Evolutionary conservation across 2,797 vertebrate genomes (phyloP), one percentile per base, ranked within the genome.

Genomic region (Parauchenoglanis punctatus): DNA sequence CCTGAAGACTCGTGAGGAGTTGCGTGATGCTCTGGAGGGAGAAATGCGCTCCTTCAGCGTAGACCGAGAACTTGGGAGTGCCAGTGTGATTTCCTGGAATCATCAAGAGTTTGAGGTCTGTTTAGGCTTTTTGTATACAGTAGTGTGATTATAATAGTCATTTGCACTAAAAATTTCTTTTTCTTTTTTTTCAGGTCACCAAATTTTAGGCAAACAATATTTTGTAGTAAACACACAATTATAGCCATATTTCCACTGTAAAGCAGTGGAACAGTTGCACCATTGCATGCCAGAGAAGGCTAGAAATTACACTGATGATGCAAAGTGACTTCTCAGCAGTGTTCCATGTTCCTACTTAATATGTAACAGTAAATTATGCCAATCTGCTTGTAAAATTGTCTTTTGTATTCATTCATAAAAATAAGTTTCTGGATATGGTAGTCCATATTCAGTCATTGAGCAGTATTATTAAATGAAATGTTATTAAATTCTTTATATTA

Each of bases 61-160:
- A 83, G 98, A 99, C 93, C 96, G 98, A 0, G 99, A 99, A 90
- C 97, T 99, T n/a, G 98, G 98, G 88, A 99, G 94, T 76, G 94
- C 96, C 91, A 98, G 93, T 56, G 96, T 99, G 91, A 99, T 99
- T 89, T 99, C 98, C 44, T 99, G 99, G 98, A 99, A 99, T 94
- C 98, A 99, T 91, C 98, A 99, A 91, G 99, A 99, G 94, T 99
- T 99, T 95, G 99, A 99, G 96, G 97, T 97, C 23, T 70, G 87
- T 70, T n/a, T 17, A n/a, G 7, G 35, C 25, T 81, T 70, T 46
- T 80, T 52, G 18, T 67, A 52, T 52, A n/a, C 2, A 67, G 81
- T 28, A 65, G 8, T 18, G 46, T 46, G 46, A 46, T 46, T 46
- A 46, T 7, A 46, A 7, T 46, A 46, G 46, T 46, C 7, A 46